phyloP scores from a whole-genome alignment of 1,140 invertebrate species.

The Agrypnia vestita region DNA sequence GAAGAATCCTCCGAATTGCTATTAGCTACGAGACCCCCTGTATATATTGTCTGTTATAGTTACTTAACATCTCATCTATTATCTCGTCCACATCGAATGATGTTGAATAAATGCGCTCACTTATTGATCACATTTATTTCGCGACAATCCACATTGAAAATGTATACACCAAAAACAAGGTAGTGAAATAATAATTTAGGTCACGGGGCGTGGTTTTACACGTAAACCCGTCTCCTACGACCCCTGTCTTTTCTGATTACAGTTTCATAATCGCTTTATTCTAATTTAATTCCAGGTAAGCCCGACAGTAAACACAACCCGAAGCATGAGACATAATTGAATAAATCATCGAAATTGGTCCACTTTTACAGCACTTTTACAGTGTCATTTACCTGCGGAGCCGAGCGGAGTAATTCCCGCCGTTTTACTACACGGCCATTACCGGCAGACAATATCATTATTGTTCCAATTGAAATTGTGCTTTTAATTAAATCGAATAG shows the following conservation, averaged over 20 bases:
- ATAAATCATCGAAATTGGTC: constrained; percentile 46
- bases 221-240: not conserved
- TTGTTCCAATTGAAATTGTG: constrained; percentile 36
- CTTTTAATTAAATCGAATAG: constrained; percentile 27
- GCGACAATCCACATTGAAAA: constrained; percentile 23
- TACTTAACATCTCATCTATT: no score
- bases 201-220: constrained; percentile 22
- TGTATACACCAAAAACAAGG: constrained; percentile 15
- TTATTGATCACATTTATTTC: not conserved
- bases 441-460: constrained; percentile 23
- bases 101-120: no score
- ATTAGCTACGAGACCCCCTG: no score
- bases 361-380: constrained; percentile 44
- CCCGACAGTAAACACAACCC: constrained; percentile 37
- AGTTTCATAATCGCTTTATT: constrained; percentile 48
- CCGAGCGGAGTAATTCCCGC: constrained; percentile 18
- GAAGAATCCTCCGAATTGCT: no score
- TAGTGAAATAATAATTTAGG: constrained; percentile 44
- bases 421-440: constrained; percentile 30
- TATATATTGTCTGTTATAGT: no score
- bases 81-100: no score
- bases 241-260: constrained; percentile 46
- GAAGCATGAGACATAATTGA: constrained; percentile 41
- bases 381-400: constrained; percentile 32
- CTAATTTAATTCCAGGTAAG: constrained; percentile 29